Evolutionary conservation across 2,888 invertebrate genomes (phyloP).

Genomic region (Ennomos quercinarius): DNA sequence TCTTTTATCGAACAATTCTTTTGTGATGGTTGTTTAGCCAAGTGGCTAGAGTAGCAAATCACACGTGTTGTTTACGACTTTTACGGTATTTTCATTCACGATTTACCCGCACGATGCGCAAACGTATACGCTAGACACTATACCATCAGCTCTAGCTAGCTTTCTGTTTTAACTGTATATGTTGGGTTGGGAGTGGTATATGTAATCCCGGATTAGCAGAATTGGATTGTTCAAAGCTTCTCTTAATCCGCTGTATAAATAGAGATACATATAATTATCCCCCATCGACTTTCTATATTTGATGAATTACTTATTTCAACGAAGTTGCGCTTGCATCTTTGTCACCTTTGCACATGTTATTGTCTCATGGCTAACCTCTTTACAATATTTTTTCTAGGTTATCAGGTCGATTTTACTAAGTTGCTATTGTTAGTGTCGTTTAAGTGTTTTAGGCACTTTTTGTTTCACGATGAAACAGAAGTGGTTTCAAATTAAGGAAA

Average conservation of each 20-base stretch:
- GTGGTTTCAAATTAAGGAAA: slow-evolving; percentile 4
- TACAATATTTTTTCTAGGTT: slow-evolving; percentile 5
- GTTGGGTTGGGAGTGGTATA: slow-evolving; percentile 33
- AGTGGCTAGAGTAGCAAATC: too few species aligned
- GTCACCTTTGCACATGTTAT: slow-evolving; percentile 3
- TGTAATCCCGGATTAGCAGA: slow-evolving; percentile 21
- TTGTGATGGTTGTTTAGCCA: too few species aligned
- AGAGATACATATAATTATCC: background rate
- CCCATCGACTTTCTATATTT: slow-evolving; percentile 2
- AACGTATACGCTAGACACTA: too few species aligned
- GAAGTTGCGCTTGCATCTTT: background rate
- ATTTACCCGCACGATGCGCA: too few species aligned
- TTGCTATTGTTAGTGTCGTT: slow-evolving; percentile 1
- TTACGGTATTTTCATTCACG: too few species aligned
- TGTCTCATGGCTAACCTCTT: background rate
- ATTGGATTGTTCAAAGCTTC: slow-evolving; percentile 21
- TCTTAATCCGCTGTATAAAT: slow-evolving; percentile 23
- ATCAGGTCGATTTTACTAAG: slow-evolving; percentile 6
- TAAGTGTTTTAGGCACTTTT: background rate
- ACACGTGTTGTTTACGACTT: too few species aligned
- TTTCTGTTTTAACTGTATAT: slow-evolving; percentile 6
- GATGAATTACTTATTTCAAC: slow-evolving; percentile 1
- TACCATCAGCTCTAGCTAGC: background rate
- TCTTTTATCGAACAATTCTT: too few species aligned
- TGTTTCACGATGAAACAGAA: slow-evolving; percentile 3